These are phyloP conservation scores for Nymphicus hollandicus DNA, from an alignment of 2,113 vertebrate genomes.

Conservation along the genomic window DNA sequence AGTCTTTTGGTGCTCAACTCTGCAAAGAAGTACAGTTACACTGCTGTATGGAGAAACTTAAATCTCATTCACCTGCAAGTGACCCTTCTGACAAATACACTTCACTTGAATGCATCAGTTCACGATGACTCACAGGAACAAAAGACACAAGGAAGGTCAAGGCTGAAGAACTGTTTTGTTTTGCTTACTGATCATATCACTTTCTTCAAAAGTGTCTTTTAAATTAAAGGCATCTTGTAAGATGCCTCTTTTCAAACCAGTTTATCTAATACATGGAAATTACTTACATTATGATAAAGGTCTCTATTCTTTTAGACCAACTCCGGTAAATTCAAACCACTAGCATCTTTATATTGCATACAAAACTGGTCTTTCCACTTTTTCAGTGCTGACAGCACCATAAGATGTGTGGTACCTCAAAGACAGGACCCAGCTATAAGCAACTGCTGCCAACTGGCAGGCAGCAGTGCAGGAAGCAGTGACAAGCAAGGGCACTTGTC, in stretches of 20 bases:
- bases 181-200: neutral
- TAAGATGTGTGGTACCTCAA: neutral
- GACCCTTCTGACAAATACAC: neutral
- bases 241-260: neutral
- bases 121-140: neutral
- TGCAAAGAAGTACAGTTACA: neutral
- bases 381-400: accelerated
- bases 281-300: neutral
- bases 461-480: neutral
- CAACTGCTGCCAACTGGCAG: neutral
- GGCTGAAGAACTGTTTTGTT: neutral
- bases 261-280: neutral
- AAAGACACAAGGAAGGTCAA: neutral
- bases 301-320: neutral
- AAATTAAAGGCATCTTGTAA: neutral
- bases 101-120: neutral
- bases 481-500: neutral
- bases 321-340: neutral
- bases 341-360: neutral
- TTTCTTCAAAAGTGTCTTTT: neutral
- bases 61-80: neutral
- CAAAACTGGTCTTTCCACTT: neutral
- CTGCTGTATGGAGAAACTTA: neutral
- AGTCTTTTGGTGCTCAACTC: neutral
- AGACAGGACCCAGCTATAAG: neutral